Conservation (phyloP, 1,140 invertebrate species). For the Apis cerana region DNA sequence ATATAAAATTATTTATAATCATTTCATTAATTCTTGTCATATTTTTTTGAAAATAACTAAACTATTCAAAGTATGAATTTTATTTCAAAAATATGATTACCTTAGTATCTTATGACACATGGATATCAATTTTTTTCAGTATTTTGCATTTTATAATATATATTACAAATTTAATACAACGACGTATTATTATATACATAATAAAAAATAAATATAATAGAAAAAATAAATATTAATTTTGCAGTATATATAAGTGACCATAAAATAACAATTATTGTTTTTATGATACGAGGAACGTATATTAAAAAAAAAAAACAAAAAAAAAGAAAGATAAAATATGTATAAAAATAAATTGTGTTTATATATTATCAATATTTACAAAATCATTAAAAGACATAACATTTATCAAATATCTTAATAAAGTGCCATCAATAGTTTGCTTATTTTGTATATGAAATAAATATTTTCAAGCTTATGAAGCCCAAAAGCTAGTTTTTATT, state of each 20-base stretch:
- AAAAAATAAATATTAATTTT: slow-evolving; percentile 1
- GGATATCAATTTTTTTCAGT: background rate
- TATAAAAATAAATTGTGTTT: slow-evolving; percentile 2
- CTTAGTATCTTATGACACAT: background rate
- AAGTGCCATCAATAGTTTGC: slow-evolving; percentile 24
- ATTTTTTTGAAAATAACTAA: background rate
- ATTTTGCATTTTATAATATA: background rate
- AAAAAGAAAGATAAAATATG: background rate
- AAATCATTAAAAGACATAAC: background rate
- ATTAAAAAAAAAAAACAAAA: background rate
- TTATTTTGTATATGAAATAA: slow-evolving; percentile 45
- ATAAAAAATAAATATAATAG: background rate
- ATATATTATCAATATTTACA: background rate
- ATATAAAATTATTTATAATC: slow-evolving; percentile 6
- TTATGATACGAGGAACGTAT: background rate
- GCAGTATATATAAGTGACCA: background rate
- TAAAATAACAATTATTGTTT: background rate
- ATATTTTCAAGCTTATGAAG: slow-evolving; percentile 9
- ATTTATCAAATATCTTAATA: slow-evolving; percentile 9
- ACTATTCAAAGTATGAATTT: slow-evolving; percentile 1
- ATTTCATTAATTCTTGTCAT: background rate
- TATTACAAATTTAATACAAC: background rate
- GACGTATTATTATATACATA: slow-evolving; percentile 4
- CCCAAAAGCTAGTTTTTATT: slow-evolving; percentile 12
- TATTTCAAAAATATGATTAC: background rate